These are phyloP conservation scores for Temnothorax rugatulus DNA, from an alignment of 2,888 invertebrate species.

Conservation along the genomic window DNA sequence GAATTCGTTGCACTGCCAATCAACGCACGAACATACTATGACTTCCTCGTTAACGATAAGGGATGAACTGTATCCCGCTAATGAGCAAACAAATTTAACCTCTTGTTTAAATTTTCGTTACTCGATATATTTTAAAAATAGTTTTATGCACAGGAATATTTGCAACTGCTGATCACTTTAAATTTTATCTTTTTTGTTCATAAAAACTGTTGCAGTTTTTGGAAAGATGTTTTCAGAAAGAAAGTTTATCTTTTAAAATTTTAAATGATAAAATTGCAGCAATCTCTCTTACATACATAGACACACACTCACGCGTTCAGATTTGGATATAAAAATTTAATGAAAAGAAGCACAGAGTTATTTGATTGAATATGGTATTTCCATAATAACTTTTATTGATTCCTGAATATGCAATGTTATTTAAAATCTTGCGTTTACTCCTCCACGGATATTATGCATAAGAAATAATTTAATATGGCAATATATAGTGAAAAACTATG, in stretches of 20 bases:
- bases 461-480: background rate
- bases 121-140: slow-evolving; percentile 19
- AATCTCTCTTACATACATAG: background rate
- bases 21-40: slow-evolving; percentile 21
- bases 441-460: background rate
- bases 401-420: background rate
- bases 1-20: slow-evolving; percentile 40
- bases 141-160: background rate
- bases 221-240: background rate
- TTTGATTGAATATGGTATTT: background rate
- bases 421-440: background rate
- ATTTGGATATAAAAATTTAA: slow-evolving; percentile 11
- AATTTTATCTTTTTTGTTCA: background rate
- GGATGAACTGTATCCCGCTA: slow-evolving; percentile 37
- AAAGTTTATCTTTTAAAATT: background rate
- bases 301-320: background rate
- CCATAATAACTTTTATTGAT: background rate
- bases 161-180: background rate
- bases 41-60: slow-evolving; percentile 53
- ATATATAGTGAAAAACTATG: background rate
- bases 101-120: slow-evolving; percentile 2
- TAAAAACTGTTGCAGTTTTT: background rate
- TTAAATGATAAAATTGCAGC: background rate
- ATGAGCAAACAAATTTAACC: slow-evolving; percentile 52
- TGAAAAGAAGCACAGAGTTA: background rate